phyloP scores from a whole-genome alignment of 2,888 invertebrate genomes.

The Drosophila trichaetosa region DNA sequence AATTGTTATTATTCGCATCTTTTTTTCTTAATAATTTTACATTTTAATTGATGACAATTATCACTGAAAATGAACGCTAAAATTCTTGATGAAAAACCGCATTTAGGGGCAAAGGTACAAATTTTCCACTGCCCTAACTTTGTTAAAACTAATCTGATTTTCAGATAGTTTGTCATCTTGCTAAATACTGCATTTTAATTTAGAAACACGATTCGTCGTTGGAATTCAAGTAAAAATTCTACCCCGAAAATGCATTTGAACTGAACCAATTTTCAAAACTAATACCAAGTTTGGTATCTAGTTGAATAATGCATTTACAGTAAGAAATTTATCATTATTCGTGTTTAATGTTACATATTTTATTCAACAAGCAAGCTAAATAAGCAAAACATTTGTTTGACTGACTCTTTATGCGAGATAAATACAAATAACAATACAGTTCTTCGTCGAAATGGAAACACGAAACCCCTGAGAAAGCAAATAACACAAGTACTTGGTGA shows the following conservation, averaged over 20 bases:
- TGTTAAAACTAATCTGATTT: not conserved
- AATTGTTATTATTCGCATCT: not conserved
- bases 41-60: not conserved
- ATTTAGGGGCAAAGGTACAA: not conserved
- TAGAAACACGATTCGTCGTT: not conserved
- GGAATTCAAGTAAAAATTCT: not conserved
- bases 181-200: not conserved
- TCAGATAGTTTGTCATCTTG: not conserved
- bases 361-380: not conserved
- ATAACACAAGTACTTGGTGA: slow-evolving; percentile 51
- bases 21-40: not conserved
- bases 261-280: not conserved
- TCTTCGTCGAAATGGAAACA: slow-evolving; percentile 10
- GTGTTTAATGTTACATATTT: not conserved
- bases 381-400: not conserved
- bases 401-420: not conserved
- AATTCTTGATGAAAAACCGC: not conserved
- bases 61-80: not conserved
- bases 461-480: slow-evolving; percentile 28
- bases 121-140: not conserved
- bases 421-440: not conserved
- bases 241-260: not conserved
- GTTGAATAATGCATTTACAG: not conserved
- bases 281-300: not conserved
- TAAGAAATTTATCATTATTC: not conserved